Evolutionary conservation across 2,888 invertebrate species (phyloP).

Genomic region (Nephrotoma appendiculata): DNA sequence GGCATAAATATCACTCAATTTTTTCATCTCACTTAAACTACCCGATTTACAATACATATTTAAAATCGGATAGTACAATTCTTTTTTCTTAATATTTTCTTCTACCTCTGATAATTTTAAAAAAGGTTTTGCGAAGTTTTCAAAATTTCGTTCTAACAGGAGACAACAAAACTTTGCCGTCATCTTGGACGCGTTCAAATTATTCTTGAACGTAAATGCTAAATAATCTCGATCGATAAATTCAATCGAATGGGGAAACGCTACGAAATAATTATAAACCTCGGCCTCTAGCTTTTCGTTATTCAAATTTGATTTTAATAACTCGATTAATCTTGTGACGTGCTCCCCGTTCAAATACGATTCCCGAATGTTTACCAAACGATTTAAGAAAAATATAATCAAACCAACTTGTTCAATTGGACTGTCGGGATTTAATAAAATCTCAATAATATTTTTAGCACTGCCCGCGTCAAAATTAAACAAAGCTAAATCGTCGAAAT

Average conservation of each 20-base stretch:
- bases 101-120: conserved; percentile 19
- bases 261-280: conserved; percentile 40
- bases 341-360: conserved; percentile 20
- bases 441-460: conserved; percentile 21
- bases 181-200: conserved; percentile 38
- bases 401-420: conserved; percentile 36
- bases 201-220: conserved; percentile 35
- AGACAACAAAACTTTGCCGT: conserved; percentile 42
- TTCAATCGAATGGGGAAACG: conserved; percentile 43
- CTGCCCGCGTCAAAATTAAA: conserved; percentile 21
- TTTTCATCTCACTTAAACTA: conserved; percentile 23
- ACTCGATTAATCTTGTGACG: conserved; percentile 31
- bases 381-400: conserved; percentile 33
- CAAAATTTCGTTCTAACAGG: conserved; percentile 34
- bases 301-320: conserved; percentile 32
- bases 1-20: conserved; percentile 40
- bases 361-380: conserved; percentile 29
- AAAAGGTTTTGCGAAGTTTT: conserved; percentile 15
- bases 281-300: conserved; percentile 39
- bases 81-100: conserved; percentile 39
- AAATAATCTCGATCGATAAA: conserved; percentile 39
- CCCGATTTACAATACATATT: conserved; percentile 34
- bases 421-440: conserved; percentile 28
- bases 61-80: conserved; percentile 47
- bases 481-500: conserved; percentile 15